phyloP scores from a whole-genome alignment of 2,113 vertebrate species.

The Orthochromis malagaraziensis region DNA sequence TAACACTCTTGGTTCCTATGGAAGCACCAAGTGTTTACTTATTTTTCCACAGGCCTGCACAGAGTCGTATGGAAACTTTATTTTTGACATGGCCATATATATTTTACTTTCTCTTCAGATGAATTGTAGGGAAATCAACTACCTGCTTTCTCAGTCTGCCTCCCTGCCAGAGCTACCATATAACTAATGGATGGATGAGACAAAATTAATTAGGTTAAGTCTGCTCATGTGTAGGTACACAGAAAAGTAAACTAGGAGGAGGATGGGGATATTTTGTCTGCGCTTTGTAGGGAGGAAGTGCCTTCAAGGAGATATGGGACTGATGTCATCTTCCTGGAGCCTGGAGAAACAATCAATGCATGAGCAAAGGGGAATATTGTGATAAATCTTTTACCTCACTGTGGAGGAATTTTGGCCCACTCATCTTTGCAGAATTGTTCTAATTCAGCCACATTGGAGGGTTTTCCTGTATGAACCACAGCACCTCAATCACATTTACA shows the following conservation, averaged over 20 bases:
- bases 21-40: background rate
- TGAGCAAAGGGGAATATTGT: background rate
- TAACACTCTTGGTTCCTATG: background rate
- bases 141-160: background rate
- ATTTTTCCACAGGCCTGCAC: background rate
- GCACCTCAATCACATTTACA: too few species aligned
- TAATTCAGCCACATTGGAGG: too few species aligned
- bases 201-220: background rate
- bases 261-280: constrained; percentile 32
- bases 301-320: constrained; percentile 7
- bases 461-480: too few species aligned
- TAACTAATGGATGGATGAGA: background rate
- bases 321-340: constrained; percentile 43
- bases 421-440: too few species aligned
- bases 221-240: background rate
- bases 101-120: background rate
- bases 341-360: background rate
- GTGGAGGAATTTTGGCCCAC: too few species aligned
- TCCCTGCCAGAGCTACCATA: background rate
- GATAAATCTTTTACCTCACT: too few species aligned
- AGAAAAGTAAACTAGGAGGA: background rate
- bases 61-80: background rate
- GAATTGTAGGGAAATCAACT: background rate
- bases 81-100: background rate
- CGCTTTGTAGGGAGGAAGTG: background rate